These are phyloP conservation scores for Drosophila barbarae DNA, from an alignment of 2,888 invertebrate species.

Conservation along the genomic window DNA sequence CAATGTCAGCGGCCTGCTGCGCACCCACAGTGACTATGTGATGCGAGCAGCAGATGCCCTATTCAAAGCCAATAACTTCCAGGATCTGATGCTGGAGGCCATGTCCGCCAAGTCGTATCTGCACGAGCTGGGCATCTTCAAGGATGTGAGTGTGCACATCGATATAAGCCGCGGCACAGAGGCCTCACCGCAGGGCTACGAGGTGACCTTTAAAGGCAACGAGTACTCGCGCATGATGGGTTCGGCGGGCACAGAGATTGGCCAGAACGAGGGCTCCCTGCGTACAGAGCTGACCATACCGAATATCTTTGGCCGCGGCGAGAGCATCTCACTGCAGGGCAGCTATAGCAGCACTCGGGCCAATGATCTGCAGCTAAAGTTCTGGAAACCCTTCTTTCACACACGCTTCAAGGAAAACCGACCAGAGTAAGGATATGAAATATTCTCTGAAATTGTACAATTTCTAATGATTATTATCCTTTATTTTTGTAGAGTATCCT, in stretches of 20 bases:
- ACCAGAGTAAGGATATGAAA: conserved; percentile 82
- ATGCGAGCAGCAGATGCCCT: conserved; percentile 88
- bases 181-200: conserved; percentile 89
- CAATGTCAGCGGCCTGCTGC: conserved; percentile 89
- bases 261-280: conserved; percentile 94
- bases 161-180: conserved; percentile 91
- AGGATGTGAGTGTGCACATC: conserved; percentile 90
- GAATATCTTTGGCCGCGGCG: conserved; percentile 93
- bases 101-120: conserved; percentile 87
- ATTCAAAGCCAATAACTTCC: conserved; percentile 91
- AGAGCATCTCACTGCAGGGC: conserved; percentile 89
- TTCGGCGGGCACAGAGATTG: conserved; percentile 91
- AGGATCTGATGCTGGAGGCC: conserved; percentile 87
- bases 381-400: conserved; percentile 91
- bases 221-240: conserved; percentile 92
- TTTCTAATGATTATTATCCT: background rate
- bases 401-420: conserved; percentile 81
- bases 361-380: conserved; percentile 88
- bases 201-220: conserved; percentile 90
- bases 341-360: conserved; percentile 91
- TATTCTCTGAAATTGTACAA: no score
- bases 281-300: conserved; percentile 85
- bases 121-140: conserved; percentile 93
- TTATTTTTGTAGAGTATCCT: conserved; percentile 83
- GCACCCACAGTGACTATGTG: conserved; percentile 95